Evolutionary conservation across 2,888 invertebrate species (phyloP), one percentile per base, ranked within the genome.

Genomic region (Branchinecta sandiegonensis): DNA sequence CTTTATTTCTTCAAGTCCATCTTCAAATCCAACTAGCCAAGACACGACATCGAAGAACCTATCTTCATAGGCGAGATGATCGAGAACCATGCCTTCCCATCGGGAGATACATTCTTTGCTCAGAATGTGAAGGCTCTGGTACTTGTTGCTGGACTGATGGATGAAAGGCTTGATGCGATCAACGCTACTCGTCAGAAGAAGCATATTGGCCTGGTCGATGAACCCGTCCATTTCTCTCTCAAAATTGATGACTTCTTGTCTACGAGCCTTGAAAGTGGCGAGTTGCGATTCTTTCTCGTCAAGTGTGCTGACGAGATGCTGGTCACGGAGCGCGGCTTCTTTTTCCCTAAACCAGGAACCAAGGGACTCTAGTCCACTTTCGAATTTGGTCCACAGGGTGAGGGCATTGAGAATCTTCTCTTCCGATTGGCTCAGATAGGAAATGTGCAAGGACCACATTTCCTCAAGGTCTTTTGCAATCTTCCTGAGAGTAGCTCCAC

Each of bases 211-310:
- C 74, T 86, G 86, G 77, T 95, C 94, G 37, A 91, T 85, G 75
- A 94, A 94, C 12, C 85, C 83, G 77, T 94, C 94, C 64, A 95
- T 85, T 76, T 87, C 87, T 73, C 86, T 85, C 77, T 95, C 94
- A 74, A 90, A 88, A 12, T 83, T 83, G 67, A 86, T 80, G 66
- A 95, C 87, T 67, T 84, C 82, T 71, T 90, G 88, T 23, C 90
- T 84, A 73, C 88, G 83, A 67, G 86, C 84, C 73, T 86, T 85
- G 73, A 88, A 88, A 68, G 82, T 81, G 71, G 85, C 83, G 12
- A 92, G 79, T 73, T 89, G 87, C 46, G 82, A 80, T 74, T 86
- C 84, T 78, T 95, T 96, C 73, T 93, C 92, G 66, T 85, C 81
- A 23, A 92, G 78, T 0, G 87, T 86, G 1, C 89, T 86, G 76